Conservation (phyloP, 1,140 invertebrate genomes). For the Amyelois transitella region DNA sequence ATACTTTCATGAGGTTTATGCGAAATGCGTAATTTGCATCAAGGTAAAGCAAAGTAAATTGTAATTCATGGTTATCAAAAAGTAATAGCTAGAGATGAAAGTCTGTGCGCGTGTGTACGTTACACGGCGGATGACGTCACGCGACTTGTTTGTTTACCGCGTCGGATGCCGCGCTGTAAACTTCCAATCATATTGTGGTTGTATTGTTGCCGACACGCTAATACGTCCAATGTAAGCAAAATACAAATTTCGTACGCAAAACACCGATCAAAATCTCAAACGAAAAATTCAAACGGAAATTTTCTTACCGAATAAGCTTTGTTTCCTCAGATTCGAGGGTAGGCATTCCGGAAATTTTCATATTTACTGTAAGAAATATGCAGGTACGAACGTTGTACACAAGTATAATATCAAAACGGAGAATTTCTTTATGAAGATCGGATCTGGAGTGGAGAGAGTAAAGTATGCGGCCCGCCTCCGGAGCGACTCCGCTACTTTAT, state of each 20-base stretch:
- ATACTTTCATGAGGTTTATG: too few species aligned
- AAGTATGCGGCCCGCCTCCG: constrained; percentile 56
- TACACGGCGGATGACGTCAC: constrained; percentile 35
- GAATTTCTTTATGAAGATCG: constrained; percentile 74
- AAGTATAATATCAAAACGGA: constrained; percentile 73
- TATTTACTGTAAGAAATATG: constrained; percentile 73
- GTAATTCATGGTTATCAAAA: background rate
- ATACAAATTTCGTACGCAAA: constrained; percentile 15
- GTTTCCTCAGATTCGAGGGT: constrained; percentile 50
- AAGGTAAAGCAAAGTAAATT: too few species aligned
- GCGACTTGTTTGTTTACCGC: constrained; percentile 46
- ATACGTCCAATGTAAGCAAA: constrained; percentile 36
- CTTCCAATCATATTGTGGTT: constrained; percentile 55
- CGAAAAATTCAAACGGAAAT: constrained; percentile 32
- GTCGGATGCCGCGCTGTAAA: constrained; percentile 54
- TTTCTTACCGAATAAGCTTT: constrained; percentile 60
- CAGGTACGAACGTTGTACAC: constrained; percentile 69
- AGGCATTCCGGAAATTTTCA: constrained; percentile 71
- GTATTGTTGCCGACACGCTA: constrained; percentile 20
- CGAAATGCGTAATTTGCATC: too few species aligned
- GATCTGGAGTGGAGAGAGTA: constrained; percentile 54
- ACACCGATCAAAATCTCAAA: constrained; percentile 16
- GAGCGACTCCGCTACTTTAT: constrained; percentile 32
- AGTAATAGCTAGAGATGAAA: background rate
- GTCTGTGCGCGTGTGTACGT: background rate